Conservation (phyloP, 2,797 vertebrate species). For the Columba guinea region DNA sequence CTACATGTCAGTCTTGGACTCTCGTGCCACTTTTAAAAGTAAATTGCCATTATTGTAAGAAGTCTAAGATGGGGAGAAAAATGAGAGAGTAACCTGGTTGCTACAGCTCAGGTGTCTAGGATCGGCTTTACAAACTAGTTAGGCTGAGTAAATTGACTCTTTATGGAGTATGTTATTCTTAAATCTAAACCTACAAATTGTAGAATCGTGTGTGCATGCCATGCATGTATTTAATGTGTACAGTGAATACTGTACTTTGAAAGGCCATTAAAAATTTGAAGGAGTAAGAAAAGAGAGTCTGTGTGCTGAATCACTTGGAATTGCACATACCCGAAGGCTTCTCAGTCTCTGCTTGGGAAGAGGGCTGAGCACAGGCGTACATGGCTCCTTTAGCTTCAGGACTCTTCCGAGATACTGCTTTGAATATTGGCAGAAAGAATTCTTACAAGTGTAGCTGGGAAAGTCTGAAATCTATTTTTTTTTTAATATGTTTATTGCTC, state of each 20-base stretch:
- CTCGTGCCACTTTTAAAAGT: not conserved
- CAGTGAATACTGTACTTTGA: not conserved
- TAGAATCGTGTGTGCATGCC: accelerated
- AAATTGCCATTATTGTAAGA: not conserved
- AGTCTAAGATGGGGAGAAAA: not conserved
- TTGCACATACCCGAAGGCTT: accelerated
- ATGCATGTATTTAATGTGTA: accelerated
- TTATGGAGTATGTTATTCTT: not conserved
- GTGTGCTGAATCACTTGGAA: not conserved
- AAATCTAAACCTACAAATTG: not conserved
- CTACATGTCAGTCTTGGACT: not conserved
- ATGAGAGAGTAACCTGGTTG: not conserved
- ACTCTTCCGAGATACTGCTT: not conserved
- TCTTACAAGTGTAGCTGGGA: not conserved
- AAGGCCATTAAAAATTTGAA: not conserved
- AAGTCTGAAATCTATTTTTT: not conserved
- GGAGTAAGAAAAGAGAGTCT: not conserved
- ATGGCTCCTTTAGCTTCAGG: not conserved
- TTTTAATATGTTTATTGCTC: not conserved
- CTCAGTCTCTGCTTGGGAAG: not conserved
- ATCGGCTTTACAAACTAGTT: not conserved
- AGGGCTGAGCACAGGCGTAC: not conserved
- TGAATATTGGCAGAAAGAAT: not conserved
- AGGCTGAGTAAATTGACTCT: not conserved
- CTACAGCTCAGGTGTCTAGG: not conserved